These are phyloP conservation scores for Alloscopus bannaensis DNA, from an alignment of 2,888 invertebrate genomes.

Conservation along the genomic window DNA sequence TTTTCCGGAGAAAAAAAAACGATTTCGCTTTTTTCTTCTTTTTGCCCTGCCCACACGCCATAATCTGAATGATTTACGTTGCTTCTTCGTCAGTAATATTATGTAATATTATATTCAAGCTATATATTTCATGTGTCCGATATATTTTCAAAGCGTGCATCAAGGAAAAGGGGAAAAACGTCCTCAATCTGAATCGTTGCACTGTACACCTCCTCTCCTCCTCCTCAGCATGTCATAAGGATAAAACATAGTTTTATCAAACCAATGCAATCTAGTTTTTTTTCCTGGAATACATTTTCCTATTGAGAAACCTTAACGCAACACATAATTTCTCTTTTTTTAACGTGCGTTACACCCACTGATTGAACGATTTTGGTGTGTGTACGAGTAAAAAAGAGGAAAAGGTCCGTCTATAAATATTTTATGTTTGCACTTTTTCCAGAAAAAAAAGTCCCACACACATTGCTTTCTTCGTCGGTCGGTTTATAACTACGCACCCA, in stretches of 20 bases:
- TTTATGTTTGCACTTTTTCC: background rate
- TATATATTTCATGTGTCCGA: background rate
- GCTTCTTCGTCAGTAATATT: background rate
- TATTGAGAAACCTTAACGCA: too few relatives aligned
- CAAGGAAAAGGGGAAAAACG: too few relatives aligned
- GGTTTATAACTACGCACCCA: too few relatives aligned
- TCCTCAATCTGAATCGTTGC: too few relatives aligned
- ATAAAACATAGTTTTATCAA: slow-evolving; percentile 7
- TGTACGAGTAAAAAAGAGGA: too few relatives aligned
- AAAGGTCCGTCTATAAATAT: background rate
- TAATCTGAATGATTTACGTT: slow-evolving; percentile 25
- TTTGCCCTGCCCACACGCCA: slow-evolving; percentile 19
- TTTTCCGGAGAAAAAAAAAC: background rate
- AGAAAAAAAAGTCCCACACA: background rate
- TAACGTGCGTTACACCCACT: slow-evolving; percentile 10
- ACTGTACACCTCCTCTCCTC: too few relatives aligned
- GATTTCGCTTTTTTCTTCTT: background rate
- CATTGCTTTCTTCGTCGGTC: too few relatives aligned
- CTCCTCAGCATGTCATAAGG: too few relatives aligned
- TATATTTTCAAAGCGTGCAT: too few relatives aligned
- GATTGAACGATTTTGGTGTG: slow-evolving; percentile 9
- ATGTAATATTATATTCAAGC: background rate
- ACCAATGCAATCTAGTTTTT: background rate
- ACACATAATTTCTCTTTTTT: slow-evolving; percentile 17
- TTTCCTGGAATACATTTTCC: background rate